Evolutionary conservation across 2,797 vertebrate species (phyloP).

Genomic region (Tangara arthus): DNA sequence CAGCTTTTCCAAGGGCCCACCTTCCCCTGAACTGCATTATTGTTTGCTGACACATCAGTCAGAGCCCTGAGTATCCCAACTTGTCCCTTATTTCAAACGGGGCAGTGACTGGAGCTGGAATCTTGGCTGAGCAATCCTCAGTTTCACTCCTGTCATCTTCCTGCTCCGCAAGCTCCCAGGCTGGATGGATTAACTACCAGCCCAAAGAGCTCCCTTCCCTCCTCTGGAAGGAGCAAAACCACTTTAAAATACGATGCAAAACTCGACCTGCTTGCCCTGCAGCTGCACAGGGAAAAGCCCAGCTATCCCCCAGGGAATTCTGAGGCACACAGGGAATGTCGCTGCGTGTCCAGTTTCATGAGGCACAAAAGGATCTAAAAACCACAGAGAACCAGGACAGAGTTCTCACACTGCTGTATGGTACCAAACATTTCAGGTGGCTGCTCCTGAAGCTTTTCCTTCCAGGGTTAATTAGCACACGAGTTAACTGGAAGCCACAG

Average conservation of each 20-base stretch:
- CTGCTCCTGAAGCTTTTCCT: background rate
- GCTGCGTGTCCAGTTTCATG: background rate
- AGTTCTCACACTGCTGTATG: background rate
- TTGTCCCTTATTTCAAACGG: background rate
- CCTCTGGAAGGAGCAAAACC: background rate
- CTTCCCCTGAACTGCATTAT: background rate
- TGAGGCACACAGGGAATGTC: background rate
- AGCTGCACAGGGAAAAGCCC: background rate
- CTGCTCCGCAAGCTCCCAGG: background rate
- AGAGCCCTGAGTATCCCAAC: background rate
- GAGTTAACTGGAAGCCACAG: background rate
- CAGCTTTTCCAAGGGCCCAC: background rate
- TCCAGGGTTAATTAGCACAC: background rate
- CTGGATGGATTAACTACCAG: background rate
- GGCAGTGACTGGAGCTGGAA: background rate
- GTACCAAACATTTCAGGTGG: background rate
- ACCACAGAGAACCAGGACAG: background rate
- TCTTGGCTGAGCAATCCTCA: background rate
- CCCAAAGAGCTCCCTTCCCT: background rate
- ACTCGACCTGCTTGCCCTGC: background rate
- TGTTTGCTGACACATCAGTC: background rate
- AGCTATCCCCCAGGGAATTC: background rate
- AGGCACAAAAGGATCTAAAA: background rate
- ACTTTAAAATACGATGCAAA: background rate
- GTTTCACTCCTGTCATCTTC: accelerated